Conservation (phyloP, 2,888 invertebrate species). For the Cryptocephalus moraei region DNA sequence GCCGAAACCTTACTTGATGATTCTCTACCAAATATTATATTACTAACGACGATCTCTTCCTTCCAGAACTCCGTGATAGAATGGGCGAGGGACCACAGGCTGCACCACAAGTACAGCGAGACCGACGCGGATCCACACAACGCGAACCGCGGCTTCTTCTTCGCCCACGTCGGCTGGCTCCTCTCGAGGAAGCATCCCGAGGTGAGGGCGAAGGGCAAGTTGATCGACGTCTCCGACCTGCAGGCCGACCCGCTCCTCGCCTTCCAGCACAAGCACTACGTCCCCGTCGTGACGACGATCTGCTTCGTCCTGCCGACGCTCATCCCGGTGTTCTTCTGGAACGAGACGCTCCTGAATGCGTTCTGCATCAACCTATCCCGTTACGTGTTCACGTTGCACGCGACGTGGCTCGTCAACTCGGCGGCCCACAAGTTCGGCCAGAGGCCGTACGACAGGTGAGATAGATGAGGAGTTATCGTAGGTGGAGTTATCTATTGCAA, state of each 20-base stretch:
- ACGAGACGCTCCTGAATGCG: conserved; percentile 56
- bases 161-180: conserved; percentile 93
- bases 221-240: conserved; percentile 77
- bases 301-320: conserved; percentile 72
- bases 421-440: conserved; percentile 75
- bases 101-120: conserved; percentile 89
- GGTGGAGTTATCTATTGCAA: no score
- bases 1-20: no score
- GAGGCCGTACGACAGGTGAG: conserved; percentile 63
- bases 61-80: conserved; percentile 62
- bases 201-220: conserved; percentile 75
- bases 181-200: conserved; percentile 84
- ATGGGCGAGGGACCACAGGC: conserved; percentile 73
- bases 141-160: conserved; percentile 88
- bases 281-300: conserved; percentile 56
- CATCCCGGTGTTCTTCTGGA: conserved; percentile 67
- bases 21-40: no score
- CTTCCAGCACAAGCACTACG: conserved; percentile 66
- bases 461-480: no score
- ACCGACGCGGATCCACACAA: conserved; percentile 93
- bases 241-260: conserved; percentile 68
- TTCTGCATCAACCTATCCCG: conserved; percentile 65
- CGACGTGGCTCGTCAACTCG: conserved; percentile 82
- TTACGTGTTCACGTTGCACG: conserved; percentile 68
- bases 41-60: no score